A percentile compares a stretch with the other conserved stretches of the same genome.
Conservation (phyloP, 2,888 invertebrate genomes). For the Andrena dorsata region DNA sequence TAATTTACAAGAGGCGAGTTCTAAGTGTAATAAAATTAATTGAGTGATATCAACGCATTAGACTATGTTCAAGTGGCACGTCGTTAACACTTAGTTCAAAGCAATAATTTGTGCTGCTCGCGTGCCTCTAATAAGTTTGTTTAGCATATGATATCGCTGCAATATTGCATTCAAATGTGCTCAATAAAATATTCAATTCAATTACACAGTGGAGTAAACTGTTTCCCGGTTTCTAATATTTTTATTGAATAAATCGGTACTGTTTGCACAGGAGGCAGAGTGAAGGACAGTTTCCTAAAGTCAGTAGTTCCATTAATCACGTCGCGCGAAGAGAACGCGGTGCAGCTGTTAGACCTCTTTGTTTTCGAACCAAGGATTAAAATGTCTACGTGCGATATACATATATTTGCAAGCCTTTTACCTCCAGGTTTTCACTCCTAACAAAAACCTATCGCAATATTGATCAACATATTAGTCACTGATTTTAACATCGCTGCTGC, state of each 20-base stretch:
- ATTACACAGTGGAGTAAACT: background rate
- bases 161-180: background rate
- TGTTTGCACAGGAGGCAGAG: background rate
- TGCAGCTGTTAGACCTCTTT: conserved; percentile 26
- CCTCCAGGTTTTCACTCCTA: conserved; percentile 38
- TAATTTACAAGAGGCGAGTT: too few relatives aligned
- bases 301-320: background rate
- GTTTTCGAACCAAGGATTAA: conserved; percentile 36
- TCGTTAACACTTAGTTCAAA: too few relatives aligned
- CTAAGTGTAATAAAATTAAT: too few relatives aligned
- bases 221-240: too few relatives aligned
- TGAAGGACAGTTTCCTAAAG: background rate
- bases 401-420: conserved; percentile 32
- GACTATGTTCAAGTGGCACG: too few relatives aligned
- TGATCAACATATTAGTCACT: conserved; percentile 52
- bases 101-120: too few relatives aligned
- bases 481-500: conserved; percentile 40
- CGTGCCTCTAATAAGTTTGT: too few relatives aligned
- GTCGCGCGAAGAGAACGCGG: background rate
- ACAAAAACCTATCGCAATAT: conserved; percentile 54
- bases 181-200: background rate
- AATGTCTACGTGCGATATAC: conserved; percentile 6
- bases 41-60: too few relatives aligned
- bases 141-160: too few relatives aligned
- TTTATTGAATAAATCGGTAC: background rate